A percentile compares a stretch with the other conserved stretches of the same genome.
phyloP scores from a whole-genome alignment of 1,140 invertebrate species.

The Zaprionus kolodkinae region DNA sequence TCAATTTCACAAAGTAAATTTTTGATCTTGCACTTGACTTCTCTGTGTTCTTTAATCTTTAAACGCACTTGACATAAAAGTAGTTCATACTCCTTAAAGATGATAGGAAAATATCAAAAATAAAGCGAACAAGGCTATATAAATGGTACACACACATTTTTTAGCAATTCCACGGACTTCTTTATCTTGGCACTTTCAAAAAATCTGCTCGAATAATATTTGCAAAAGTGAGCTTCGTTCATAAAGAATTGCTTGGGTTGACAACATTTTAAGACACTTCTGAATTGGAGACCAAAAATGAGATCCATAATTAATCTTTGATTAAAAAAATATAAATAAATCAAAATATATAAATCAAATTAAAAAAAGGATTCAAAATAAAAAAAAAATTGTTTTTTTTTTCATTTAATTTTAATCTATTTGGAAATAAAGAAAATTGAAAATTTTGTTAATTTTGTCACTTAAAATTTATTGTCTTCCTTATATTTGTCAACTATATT shows the following conservation, averaged over 20 bases:
- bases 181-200: neutral
- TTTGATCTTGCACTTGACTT: conserved; percentile 14
- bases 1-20: neutral
- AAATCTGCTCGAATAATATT: neutral
- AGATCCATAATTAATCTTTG: conserved; percentile 3
- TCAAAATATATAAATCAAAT: neutral
- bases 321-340: neutral
- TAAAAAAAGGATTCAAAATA: neutral
- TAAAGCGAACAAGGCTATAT: neutral
- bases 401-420: too few relatives aligned
- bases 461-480: neutral
- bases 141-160: neutral
- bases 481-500: neutral
- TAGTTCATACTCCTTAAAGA: conserved; percentile 8
- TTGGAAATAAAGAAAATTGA: too few relatives aligned
- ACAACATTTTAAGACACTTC: conserved; percentile 3
- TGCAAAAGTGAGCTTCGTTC: neutral
- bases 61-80: neutral
- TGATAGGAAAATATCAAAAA: neutral
- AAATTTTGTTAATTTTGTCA: neutral
- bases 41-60: conserved; percentile 1
- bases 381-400: too few relatives aligned
- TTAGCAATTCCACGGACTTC: conserved; percentile 1
- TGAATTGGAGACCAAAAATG: conserved; percentile 8
- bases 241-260: neutral